Evolutionary conservation across 2,888 invertebrate species (phyloP).

Genomic region (Blastobasis adustella): DNA sequence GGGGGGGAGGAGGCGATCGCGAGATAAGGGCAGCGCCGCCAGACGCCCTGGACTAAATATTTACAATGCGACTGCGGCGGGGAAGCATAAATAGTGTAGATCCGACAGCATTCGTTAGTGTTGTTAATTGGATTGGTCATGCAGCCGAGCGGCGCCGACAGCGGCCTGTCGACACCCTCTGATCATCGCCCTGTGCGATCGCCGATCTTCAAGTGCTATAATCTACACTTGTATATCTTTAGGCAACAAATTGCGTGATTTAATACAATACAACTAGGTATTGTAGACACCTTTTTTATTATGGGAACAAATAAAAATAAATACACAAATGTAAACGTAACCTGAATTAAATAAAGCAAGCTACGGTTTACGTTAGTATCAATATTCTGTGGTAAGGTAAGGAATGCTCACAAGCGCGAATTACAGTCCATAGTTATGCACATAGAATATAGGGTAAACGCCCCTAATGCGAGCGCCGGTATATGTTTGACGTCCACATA

Average conservation of each 20-base stretch:
- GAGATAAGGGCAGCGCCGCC: slow-evolving; percentile 60
- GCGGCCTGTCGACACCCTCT: slow-evolving; percentile 11
- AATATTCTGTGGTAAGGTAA: slow-evolving; percentile 7
- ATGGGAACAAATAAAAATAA: too few relatives aligned
- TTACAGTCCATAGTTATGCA: slow-evolving; percentile 37
- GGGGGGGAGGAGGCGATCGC: slow-evolving; percentile 36
- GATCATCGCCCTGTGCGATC: slow-evolving; percentile 2
- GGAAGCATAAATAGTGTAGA: slow-evolving; percentile 67
- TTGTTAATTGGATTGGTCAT: slow-evolving; percentile 67
- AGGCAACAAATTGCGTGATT: too few relatives aligned
- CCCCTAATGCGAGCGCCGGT: slow-evolving; percentile 35
- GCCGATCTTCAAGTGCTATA: too few relatives aligned
- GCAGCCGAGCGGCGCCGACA: slow-evolving; percentile 34
- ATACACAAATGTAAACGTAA: neutral
- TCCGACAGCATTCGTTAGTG: slow-evolving; percentile 60
- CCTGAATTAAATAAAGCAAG: slow-evolving; percentile 20
- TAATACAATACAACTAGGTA: too few relatives aligned
- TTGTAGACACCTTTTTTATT: too few relatives aligned
- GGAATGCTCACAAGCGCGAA: slow-evolving; percentile 37
- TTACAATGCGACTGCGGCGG: slow-evolving; percentile 60
- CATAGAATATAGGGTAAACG: slow-evolving; percentile 45
- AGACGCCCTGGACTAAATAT: slow-evolving; percentile 67
- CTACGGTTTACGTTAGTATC: slow-evolving; percentile 9
- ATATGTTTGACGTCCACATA: slow-evolving; percentile 46
- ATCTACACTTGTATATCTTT: too few relatives aligned